Evolutionary conservation across 2,888 invertebrate genomes (phyloP).

Genomic region (Drosophila prostipennis): DNA sequence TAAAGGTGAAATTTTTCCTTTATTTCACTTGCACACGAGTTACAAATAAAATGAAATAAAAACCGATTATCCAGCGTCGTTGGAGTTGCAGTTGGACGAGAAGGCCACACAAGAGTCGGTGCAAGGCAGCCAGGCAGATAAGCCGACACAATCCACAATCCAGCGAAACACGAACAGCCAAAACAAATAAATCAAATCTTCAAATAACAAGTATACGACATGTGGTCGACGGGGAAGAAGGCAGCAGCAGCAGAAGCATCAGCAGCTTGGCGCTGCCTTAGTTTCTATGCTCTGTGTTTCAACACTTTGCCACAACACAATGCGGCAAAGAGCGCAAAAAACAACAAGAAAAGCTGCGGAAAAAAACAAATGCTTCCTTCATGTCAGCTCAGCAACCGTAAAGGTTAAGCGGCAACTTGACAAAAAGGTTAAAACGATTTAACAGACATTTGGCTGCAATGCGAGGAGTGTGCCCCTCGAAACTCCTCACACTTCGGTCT

Average conservation of each 20-base stretch:
- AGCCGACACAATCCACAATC: constrained; percentile 30
- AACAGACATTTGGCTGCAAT: constrained; percentile 70
- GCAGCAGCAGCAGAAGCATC: constrained; percentile 20
- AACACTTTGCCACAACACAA: constrained; percentile 63
- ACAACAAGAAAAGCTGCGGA: constrained; percentile 12
- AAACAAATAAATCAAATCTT: constrained; percentile 74
- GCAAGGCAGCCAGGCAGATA: constrained; percentile 51
- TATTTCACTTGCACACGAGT: constrained; percentile 36
- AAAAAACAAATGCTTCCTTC: constrained; percentile 71
- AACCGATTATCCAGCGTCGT: constrained; percentile 40
- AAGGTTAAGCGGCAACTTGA: constrained; percentile 82
- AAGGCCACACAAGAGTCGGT: constrained; percentile 46
- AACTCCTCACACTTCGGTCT: constrained; percentile 17
- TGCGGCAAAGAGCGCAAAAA: constrained; percentile 28
- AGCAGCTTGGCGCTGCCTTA: constrained; percentile 36
- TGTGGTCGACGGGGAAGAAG: constrained; percentile 39
- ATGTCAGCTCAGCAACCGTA: constrained; percentile 72
- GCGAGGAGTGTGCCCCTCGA: constrained; percentile 28
- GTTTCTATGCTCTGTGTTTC: constrained; percentile 45
- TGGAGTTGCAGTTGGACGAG: neutral
- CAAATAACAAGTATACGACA: constrained; percentile 69
- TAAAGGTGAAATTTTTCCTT: constrained; percentile 68
- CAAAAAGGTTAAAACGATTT: constrained; percentile 81
- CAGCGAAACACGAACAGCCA: constrained; percentile 59
- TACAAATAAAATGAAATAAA: constrained; percentile 42